Percentiles rank a stretch among this genome's conserved stretches.
phyloP scores from a whole-genome alignment of 2,888 invertebrate species.

The Polia nebulosa region DNA sequence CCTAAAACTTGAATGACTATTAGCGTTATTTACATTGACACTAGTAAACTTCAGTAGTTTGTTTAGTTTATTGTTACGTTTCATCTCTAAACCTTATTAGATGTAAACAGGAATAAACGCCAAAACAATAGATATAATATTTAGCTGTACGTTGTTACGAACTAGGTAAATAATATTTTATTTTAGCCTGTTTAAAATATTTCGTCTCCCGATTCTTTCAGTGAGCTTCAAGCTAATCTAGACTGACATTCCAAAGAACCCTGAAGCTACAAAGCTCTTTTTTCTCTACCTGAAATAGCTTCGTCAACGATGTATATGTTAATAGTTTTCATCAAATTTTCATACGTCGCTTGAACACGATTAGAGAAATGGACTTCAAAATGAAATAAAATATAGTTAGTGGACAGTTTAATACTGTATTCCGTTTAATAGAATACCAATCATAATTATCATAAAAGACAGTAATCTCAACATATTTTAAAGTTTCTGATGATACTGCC shows the following conservation, averaged over 20 bases:
- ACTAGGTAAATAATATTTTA: slow-evolving; percentile 20
- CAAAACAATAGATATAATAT: slow-evolving; percentile 45
- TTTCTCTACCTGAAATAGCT: not conserved
- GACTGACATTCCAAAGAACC: slow-evolving; percentile 3
- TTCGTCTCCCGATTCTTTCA: slow-evolving; percentile 2
- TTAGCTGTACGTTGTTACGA: slow-evolving; percentile 28
- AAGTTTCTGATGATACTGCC: not conserved
- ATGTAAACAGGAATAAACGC: slow-evolving; percentile 52
- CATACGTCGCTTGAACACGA: not conserved
- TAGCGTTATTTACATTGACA: slow-evolving; percentile 20
- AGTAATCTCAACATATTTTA: not conserved
- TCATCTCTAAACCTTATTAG: slow-evolving; percentile 9
- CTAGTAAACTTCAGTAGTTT: slow-evolving; percentile 17
- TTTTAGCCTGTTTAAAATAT: slow-evolving; percentile 1
- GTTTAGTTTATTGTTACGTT: slow-evolving; percentile 20
- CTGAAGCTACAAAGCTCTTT: not conserved
- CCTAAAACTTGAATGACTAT: slow-evolving; percentile 33
- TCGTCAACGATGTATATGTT: not conserved
- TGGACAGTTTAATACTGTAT: not conserved
- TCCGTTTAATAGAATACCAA: not conserved
- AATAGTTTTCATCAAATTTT: not conserved
- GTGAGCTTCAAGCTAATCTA: slow-evolving; percentile 22
- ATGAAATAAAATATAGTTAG: not conserved
- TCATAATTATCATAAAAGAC: slow-evolving; percentile 3
- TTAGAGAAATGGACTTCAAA: not conserved